A percentile compares a stretch with the other conserved stretches of the same genome.
Conservation (phyloP, 1,140 invertebrate genomes). For the Drusus annulatus region DNA sequence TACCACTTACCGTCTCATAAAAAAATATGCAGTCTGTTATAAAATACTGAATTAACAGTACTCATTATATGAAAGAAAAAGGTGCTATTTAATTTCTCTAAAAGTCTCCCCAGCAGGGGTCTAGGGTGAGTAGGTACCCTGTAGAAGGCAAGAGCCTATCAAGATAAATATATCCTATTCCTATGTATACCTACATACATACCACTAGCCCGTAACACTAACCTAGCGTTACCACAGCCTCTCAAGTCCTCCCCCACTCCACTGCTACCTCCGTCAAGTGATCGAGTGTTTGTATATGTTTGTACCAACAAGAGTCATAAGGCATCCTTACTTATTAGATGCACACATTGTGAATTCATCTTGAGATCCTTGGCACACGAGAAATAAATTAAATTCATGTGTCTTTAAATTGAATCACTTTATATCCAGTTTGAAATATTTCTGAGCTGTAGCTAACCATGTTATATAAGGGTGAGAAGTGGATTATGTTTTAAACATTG, state of each 20-base stretch:
- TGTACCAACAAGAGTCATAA: too few species aligned
- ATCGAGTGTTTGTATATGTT: too few species aligned
- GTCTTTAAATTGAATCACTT: neutral
- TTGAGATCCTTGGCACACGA: conserved; percentile 2
- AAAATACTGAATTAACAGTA: conserved; percentile 21
- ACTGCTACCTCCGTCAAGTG: too few species aligned
- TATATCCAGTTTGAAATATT: neutral
- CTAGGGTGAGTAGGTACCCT: conserved; percentile 7
- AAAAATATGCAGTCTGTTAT: neutral
- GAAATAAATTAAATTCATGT: neutral
- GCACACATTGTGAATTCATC: neutral
- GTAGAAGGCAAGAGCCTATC: conserved; percentile 1
- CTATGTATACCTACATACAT: neutral
- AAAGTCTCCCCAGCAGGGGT: neutral
- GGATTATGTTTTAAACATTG: too few species aligned
- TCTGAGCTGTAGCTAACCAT: too few species aligned
- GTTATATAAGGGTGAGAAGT: too few species aligned
- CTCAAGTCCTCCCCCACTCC: too few species aligned
- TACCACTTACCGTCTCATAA: neutral
- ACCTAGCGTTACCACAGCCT: too few species aligned
- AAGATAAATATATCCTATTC: neutral
- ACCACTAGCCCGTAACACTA: neutral
- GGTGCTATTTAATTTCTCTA: neutral
- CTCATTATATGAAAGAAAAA: neutral
- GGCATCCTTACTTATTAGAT: too few species aligned